Evolutionary conservation across 1,140 invertebrate species (phyloP).

Genomic region (Episyrphus balteatus): DNA sequence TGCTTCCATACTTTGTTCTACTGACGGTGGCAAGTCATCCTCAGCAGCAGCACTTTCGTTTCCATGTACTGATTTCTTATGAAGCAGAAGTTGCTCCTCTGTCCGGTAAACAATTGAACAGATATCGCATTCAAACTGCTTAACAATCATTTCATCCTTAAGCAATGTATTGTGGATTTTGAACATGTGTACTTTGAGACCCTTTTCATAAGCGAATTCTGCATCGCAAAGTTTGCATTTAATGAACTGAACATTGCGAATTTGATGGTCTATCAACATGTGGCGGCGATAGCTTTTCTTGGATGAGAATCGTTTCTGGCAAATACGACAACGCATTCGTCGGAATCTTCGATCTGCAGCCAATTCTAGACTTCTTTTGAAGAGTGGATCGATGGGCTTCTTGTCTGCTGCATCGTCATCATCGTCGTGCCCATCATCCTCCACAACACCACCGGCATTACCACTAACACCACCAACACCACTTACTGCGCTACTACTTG

Average conservation of each 20-base stretch:
- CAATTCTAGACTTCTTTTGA: conserved; percentile 25
- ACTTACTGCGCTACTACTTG: neutral
- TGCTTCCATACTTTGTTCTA: neutral
- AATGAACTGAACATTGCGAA: conserved; percentile 35
- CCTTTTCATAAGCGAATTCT: conserved; percentile 35
- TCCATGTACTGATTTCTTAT: conserved; percentile 22
- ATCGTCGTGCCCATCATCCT: neutral
- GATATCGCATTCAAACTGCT: conserved; percentile 34
- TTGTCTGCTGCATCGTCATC: neutral
- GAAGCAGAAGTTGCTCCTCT: conserved; percentile 23
- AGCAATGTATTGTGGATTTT: conserved; percentile 31
- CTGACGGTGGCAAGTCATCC: conserved; percentile 1
- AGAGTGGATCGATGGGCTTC: conserved; percentile 8
- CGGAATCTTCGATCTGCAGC: conserved; percentile 31
- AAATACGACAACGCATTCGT: conserved; percentile 34
- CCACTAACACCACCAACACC: neutral
- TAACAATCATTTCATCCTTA: conserved; percentile 30
- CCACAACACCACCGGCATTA: conserved; percentile 5
- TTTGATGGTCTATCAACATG: conserved; percentile 35
- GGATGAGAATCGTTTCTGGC: conserved; percentile 30
- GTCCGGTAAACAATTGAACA: conserved; percentile 33
- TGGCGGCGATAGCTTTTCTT: conserved; percentile 35
- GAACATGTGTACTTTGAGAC: conserved; percentile 34
- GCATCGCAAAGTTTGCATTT: conserved; percentile 35
- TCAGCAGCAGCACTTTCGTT: conserved; percentile 9